These are phyloP conservation scores for Pseudotriccus pelzelni DNA, from an alignment of 2,797 vertebrate genomes.

Conservation along the genomic window DNA sequence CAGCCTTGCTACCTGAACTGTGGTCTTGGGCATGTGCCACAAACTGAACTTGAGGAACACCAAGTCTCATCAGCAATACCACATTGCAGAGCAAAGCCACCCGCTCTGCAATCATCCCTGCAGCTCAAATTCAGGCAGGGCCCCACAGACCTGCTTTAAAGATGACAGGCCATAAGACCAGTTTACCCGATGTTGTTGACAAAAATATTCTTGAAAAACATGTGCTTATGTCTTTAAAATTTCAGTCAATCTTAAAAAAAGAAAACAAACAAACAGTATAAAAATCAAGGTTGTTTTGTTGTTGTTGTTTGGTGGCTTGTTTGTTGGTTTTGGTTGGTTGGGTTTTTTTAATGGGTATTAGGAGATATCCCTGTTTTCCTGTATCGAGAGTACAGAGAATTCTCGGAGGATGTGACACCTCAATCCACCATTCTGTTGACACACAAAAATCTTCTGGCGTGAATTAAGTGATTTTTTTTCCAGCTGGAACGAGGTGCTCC, in stretches of 20 bases:
- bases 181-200: neutral
- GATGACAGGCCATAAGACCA: neutral
- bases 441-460: neutral
- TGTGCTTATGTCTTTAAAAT: neutral
- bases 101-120: neutral
- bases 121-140: neutral
- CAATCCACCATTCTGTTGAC: neutral
- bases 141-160: neutral
- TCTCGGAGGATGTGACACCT: neutral
- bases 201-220: neutral
- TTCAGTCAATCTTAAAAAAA: neutral
- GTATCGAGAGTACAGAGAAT: neutral
- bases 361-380: neutral
- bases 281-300: neutral
- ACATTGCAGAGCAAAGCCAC: neutral
- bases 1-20: neutral
- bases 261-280: neutral
- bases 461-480: neutral
- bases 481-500: neutral
- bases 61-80: neutral
- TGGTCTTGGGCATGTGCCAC: neutral
- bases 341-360: neutral
- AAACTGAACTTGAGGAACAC: neutral
- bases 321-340: neutral
- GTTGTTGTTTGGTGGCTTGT: neutral